Base-by-base conservation (phyloP, 2,888 invertebrate species). In the Ptilodon capucinus region DNA sequence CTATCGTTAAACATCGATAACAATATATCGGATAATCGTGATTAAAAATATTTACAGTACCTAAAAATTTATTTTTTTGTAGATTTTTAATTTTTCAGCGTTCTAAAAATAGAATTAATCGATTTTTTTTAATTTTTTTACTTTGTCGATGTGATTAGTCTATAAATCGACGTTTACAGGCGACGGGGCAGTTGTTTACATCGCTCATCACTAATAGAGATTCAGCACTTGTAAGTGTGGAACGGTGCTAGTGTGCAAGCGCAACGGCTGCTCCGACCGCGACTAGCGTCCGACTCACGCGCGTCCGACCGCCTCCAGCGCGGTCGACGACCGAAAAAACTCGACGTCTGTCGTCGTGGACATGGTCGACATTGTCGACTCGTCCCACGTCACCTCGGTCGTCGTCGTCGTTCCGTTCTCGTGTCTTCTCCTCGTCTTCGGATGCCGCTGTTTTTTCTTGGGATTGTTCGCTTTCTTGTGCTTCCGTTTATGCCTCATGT, bases 241-340 rank as follows among this genome's bases (percentile, higher is more conserved):
- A 90, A 89, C 86, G 70, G 86, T 85, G 86, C 81, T 89, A 91
- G 81, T 82, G 85, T 77, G 85, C 83, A 74, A 90, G 84, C 82
- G 87, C 89, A 74, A 87, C 89, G 88, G 90, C 87, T 74, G 91
- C 90, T 68, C 86, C 88, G 72, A 89, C 77, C 72, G 85, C 87
- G 79, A 86, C 77, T 75, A 85, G 81, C 72, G 81, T 79, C 63
- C 86, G 87, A 65, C 86, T 86, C 81, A 91, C 84, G 86, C 86
- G 81, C 86, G 91, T 64, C 81, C 85, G 86, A 81, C 86, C 86
- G 87, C 88, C 87, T 91, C 91, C 85, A 84, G 92, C 84, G 89
- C 90, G 84, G 88, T 88, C 83, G 89, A 89, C 72, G 91, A 86
- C 77, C 92, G 91, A 84, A 92, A 92, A 88, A 92, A 92, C 91